Percentiles rank a stretch among this genome's conserved stretches.
phyloP scores from a whole-genome alignment of 1,140 invertebrate species.

The Pteromalus puparum region DNA sequence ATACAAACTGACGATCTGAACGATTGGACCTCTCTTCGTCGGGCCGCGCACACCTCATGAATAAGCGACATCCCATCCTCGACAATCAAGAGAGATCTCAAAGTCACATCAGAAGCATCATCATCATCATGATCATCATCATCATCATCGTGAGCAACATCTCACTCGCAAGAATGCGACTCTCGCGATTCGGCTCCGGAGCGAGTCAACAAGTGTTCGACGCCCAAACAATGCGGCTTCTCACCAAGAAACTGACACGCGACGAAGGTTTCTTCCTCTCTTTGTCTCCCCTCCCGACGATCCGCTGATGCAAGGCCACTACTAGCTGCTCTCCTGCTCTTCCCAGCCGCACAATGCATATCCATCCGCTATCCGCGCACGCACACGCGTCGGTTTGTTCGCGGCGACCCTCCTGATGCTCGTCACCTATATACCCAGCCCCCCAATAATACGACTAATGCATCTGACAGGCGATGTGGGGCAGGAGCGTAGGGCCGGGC shows the following conservation, averaged over 20 bases:
- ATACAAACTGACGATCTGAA: too few species aligned
- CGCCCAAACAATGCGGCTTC: slow-evolving; percentile 3
- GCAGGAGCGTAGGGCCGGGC: neutral
- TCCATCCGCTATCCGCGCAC: neutral
- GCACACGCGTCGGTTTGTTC: slow-evolving; percentile 10
- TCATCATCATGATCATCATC: neutral
- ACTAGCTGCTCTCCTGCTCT: neutral
- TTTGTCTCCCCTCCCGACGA: neutral
- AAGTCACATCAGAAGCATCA: neutral
- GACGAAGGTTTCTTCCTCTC: neutral
- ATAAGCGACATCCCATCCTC: too few species aligned
- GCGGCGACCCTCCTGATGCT: neutral
- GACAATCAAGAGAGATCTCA: too few species aligned
- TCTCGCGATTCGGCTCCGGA: neutral
- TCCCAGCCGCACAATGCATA: neutral
- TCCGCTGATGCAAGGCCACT: neutral
- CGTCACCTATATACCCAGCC: neutral
- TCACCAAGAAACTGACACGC: neutral
- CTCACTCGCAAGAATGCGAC: neutral
- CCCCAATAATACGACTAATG: slow-evolving; percentile 30
- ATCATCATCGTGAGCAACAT: neutral
- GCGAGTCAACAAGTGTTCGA: slow-evolving; percentile 35
- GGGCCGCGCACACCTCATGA: too few species aligned
- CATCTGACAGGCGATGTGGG: slow-evolving; percentile 14
- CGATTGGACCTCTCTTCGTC: too few species aligned